Evolutionary conservation across 2,113 vertebrate species (phyloP).

Genomic region (Grammomys dolichurus): DNA sequence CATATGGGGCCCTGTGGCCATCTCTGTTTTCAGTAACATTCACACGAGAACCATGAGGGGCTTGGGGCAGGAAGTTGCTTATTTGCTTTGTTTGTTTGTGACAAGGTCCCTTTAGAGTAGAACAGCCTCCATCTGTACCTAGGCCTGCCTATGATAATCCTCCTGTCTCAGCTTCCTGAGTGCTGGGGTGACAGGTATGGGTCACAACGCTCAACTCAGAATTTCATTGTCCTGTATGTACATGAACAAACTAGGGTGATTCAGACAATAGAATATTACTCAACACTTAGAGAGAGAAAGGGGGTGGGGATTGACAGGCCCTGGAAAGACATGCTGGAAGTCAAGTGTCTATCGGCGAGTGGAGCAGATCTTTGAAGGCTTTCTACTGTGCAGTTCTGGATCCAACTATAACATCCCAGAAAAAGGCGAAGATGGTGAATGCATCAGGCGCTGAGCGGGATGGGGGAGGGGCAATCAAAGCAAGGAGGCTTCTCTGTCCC

Average conservation of each 20-base stretch:
- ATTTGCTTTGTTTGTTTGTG: neutral
- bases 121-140: neutral
- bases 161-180: neutral
- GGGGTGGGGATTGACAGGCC: neutral
- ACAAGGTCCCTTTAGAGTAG: too few species aligned
- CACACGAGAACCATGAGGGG: neutral
- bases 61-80: neutral
- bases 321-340: neutral
- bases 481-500: neutral
- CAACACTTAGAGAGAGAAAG: neutral
- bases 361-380: neutral
- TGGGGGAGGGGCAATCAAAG: neutral
- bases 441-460: neutral
- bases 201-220: neutral
- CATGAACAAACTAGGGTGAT: neutral
- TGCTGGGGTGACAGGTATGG: neutral
- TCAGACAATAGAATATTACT: neutral
- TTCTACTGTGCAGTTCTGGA: neutral
- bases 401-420: neutral
- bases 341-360: neutral
- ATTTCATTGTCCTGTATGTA: neutral
- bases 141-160: neutral
- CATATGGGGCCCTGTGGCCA: neutral
- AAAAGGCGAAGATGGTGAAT: neutral
- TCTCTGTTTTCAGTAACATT: neutral